phyloP scores from a whole-genome alignment of 2,113 vertebrate species.

The Circaetus gallicus region DNA sequence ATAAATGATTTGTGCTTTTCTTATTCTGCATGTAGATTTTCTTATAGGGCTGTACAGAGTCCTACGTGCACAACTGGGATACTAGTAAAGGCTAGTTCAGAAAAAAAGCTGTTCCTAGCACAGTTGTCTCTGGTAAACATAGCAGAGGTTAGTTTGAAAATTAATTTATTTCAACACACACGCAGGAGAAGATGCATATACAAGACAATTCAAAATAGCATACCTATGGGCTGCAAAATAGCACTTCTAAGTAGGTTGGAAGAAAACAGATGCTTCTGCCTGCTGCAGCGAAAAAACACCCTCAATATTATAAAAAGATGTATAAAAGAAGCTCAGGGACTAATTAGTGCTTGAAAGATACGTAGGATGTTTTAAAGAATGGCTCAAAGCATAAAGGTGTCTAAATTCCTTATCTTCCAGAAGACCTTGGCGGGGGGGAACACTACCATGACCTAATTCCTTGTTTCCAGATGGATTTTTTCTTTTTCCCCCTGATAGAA shows the following conservation, averaged over 20 bases:
- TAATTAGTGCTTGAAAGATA: conserved; percentile 11
- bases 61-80: neutral
- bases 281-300: neutral
- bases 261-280: neutral
- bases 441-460: conserved; percentile 1
- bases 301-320: neutral
- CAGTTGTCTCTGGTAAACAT: neutral
- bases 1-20: neutral
- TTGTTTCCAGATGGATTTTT: neutral
- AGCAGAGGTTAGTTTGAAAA: neutral
- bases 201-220: neutral
- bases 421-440: neutral
- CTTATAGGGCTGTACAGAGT: neutral
- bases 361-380: neutral
- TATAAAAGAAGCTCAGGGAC: neutral
- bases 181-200: neutral
- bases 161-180: neutral
- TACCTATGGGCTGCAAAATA: neutral
- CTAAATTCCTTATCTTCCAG: neutral
- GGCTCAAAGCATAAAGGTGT: neutral
- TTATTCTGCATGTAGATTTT: neutral
- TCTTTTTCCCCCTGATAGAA: neutral
- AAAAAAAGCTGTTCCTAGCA: neutral
- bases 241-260: neutral
- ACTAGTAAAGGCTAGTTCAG: neutral